phyloP scores from a whole-genome alignment of 2,113 vertebrate genomes.

The Collichthys lucidus region DNA sequence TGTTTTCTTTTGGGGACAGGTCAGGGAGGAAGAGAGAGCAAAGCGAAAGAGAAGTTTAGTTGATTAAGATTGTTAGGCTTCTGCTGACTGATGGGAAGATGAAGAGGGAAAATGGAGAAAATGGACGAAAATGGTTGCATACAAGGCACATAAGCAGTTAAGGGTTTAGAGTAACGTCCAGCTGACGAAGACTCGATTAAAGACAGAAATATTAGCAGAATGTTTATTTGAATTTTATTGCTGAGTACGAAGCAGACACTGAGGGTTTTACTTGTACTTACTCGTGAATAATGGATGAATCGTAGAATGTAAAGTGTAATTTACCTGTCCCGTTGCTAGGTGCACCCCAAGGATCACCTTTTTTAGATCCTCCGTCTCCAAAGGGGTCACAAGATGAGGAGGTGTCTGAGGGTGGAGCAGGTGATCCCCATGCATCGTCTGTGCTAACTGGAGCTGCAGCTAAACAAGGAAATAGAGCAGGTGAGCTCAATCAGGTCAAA shows the following conservation, averaged over 20 bases:
- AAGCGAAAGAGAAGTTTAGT: slow-evolving; percentile 70
- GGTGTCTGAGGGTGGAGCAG: slow-evolving; percentile 63
- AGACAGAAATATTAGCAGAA: not conserved
- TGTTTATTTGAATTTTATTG: slow-evolving; percentile 6
- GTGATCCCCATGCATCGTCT: slow-evolving; percentile 81
- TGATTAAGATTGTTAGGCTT: slow-evolving; percentile 46
- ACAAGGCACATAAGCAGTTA: slow-evolving; percentile 1
- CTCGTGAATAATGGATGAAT: slow-evolving; percentile 19
- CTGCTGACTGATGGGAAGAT: slow-evolving; percentile 22
- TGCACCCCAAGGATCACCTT: slow-evolving; percentile 78
- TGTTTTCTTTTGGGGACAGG: slow-evolving; percentile 69
- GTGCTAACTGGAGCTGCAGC: slow-evolving; percentile 64
- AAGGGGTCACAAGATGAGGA: slow-evolving; percentile 76
- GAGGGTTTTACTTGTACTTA: not conserved
- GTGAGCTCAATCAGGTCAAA: not conserved
- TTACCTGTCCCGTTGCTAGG: slow-evolving; percentile 64
- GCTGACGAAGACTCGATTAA: not conserved
- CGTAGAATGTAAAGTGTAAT: not conserved
- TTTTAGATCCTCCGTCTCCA: slow-evolving; percentile 71
- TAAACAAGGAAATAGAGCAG: slow-evolving; percentile 8
- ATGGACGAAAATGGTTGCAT: not conserved
- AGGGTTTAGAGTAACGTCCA: slow-evolving; percentile 16
- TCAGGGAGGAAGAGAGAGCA: slow-evolving; percentile 69
- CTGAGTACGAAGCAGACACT: not conserved
- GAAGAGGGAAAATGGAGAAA: slow-evolving; percentile 32